Conservation (phyloP, 2,113 vertebrate species). For the Catagonus wagneri region DNA sequence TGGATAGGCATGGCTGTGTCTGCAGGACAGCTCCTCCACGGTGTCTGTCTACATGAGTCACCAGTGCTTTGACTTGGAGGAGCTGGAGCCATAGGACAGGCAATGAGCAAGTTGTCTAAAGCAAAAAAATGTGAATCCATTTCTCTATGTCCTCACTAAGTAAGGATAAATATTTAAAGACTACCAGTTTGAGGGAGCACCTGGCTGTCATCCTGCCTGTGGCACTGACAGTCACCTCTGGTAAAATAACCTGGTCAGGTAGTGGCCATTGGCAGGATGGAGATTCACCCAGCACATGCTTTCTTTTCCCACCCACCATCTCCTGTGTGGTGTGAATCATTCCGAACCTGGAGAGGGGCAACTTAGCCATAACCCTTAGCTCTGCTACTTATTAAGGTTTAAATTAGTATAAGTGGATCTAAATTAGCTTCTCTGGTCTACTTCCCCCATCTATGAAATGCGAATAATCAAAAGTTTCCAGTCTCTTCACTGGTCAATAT, state of each 20-base stretch:
- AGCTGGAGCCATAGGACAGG: background rate
- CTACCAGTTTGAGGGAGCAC: background rate
- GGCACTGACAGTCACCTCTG: background rate
- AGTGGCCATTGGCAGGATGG: background rate
- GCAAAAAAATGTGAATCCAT: background rate
- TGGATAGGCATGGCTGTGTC: background rate
- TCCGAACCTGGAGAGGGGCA: background rate
- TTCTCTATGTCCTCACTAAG: background rate
- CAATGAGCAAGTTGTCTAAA: background rate
- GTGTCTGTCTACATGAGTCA: background rate
- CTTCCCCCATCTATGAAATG: background rate
- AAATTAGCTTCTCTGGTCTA: background rate
- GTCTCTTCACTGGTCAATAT: background rate
- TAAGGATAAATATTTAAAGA: constrained; percentile 22
- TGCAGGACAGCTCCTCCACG: background rate
- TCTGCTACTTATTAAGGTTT: background rate
- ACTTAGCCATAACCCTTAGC: background rate
- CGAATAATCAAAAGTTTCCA: constrained; percentile 24
- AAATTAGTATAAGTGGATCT: background rate
- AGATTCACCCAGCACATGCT: background rate
- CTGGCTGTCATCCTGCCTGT: background rate
- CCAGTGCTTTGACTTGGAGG: background rate
- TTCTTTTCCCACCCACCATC: background rate
- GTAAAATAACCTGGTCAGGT: background rate
- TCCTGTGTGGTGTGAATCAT: background rate